Evolutionary conservation across 30 jellyfish, hydroid and myxozoan species (phyloP).

Genomic region (Pelagia noctiluca): DNA sequence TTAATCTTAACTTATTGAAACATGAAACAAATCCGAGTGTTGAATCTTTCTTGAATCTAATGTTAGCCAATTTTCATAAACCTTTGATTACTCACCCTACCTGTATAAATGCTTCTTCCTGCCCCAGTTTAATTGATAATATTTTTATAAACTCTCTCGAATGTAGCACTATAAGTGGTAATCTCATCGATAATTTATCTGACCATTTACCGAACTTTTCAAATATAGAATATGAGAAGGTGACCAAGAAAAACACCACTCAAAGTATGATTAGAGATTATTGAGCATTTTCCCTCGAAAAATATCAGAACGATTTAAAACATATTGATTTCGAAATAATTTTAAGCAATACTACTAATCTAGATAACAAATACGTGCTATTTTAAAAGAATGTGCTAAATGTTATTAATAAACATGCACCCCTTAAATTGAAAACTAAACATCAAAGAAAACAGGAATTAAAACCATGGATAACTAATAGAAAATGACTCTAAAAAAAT

Average conservation of each 20-base stretch:
- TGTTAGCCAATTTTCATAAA: no score
- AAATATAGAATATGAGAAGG: background rate
- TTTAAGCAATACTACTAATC: background rate
- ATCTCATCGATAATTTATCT: background rate
- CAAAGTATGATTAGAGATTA: background rate
- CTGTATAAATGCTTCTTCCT: background rate
- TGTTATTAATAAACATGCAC: conserved; percentile 1
- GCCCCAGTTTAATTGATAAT: background rate
- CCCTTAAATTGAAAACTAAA: no score
- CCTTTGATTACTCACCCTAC: conserved; percentile 1
- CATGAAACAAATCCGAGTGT: no score
- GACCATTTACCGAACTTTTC: no score
- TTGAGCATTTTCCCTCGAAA: background rate
- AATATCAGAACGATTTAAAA: background rate
- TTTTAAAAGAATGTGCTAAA: background rate
- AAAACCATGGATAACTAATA: background rate
- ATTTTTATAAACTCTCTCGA: background rate
- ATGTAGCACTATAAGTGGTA: background rate
- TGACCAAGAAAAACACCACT: background rate
- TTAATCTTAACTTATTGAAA: no score
- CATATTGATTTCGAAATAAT: background rate
- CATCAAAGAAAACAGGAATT: no score
- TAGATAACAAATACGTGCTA: background rate
- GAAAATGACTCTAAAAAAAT: background rate
- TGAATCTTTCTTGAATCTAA: no score